Evolutionary conservation across 2,888 invertebrate genomes (phyloP).

Genomic region (Lepidonotus clava): DNA sequence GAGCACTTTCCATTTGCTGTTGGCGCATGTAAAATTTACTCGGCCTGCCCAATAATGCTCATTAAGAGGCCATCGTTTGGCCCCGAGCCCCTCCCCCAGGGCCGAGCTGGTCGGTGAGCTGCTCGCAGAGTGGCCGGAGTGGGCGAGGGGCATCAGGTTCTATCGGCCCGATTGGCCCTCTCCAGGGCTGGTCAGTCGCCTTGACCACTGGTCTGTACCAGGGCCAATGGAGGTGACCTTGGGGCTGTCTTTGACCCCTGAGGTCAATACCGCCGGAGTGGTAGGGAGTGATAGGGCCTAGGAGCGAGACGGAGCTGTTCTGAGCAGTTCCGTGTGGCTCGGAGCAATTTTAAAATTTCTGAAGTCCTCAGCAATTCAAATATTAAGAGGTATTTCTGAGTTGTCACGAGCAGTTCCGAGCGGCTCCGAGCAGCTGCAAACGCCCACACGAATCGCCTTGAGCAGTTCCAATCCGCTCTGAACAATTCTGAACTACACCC

Average conservation of each 20-base stretch:
- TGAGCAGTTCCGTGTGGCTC: too few species aligned
- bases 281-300: background rate
- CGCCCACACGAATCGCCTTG: too few species aligned
- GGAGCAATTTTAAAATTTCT: too few species aligned
- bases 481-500: too few species aligned
- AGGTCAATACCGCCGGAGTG: background rate
- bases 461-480: too few species aligned
- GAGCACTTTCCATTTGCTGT: constrained; percentile 28
- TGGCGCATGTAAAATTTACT: constrained; percentile 22
- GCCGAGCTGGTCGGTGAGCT: constrained; percentile 8
- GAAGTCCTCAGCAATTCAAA: too few species aligned
- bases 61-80: constrained; percentile 30
- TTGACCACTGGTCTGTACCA: too few species aligned
- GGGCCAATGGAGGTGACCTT: too few species aligned
- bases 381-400: too few species aligned
- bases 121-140: background rate
- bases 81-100: constrained; percentile 1
- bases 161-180: background rate
- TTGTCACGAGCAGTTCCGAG: too few species aligned
- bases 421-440: too few species aligned
- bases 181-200: too few species aligned
- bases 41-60: background rate
- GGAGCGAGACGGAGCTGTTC: background rate
- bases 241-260: background rate
- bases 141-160: background rate